Conservation (phyloP, 2,797 vertebrate species). For the Girardinus metallicus region DNA sequence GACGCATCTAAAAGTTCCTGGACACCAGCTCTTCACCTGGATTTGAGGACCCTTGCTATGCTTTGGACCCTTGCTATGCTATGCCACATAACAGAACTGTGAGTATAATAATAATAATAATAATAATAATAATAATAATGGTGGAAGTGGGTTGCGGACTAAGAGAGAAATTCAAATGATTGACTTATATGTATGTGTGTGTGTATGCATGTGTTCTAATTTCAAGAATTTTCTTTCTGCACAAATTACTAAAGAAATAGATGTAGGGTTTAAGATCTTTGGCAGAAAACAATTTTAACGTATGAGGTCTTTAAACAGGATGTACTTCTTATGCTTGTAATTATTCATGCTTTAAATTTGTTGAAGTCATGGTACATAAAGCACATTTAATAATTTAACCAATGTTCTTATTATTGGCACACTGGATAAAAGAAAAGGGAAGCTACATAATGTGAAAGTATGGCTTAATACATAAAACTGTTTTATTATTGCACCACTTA, state of each 20-base stretch:
- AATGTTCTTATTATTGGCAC: constrained; percentile 6
- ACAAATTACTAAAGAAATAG: not conserved
- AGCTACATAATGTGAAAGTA: not conserved
- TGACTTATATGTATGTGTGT: no score
- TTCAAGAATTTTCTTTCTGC: not conserved
- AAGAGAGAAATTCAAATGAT: no score
- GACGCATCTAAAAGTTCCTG: no score
- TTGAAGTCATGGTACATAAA: not conserved
- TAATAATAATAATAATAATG: no score
- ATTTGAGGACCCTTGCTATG: no score
- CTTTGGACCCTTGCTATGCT: no score
- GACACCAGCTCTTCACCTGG: no score
- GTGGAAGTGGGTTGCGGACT: no score
- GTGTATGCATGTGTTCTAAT: no score
- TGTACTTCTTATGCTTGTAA: not conserved
- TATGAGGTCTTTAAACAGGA: not conserved
- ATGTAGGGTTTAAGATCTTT: not conserved
- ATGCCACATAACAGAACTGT: no score
- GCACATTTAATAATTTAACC: not conserved
- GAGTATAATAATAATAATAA: no score
- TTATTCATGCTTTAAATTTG: constrained; percentile 4
- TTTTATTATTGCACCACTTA: not conserved
- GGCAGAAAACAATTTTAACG: not conserved
- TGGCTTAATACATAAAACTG: not conserved
- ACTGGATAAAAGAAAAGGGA: not conserved